Base-by-base conservation (phyloP, 1,140 invertebrate genomes). In the Danaus plexippus region DNA sequence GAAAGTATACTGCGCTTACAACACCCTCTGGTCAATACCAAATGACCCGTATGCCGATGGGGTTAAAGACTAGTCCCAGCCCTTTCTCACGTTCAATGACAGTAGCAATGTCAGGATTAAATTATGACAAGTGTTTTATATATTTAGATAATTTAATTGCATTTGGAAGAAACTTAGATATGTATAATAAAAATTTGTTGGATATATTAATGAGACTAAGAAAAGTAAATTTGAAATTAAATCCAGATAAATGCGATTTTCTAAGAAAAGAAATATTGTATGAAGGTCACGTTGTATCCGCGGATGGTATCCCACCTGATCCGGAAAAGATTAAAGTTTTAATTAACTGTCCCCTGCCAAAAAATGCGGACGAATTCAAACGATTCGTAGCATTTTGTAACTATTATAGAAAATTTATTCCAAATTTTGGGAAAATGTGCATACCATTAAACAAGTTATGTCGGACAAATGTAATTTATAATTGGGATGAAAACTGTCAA, bases 1-100 rank as follows among this genome's bases (percentile, higher is more conserved):
- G 64, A 54, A 32, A 59, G 40, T 66, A 54, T 45, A 66, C 60
- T 11, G 64, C 64, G 11, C 62, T 63, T 43, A 64, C 58, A 10
- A 59, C 54, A 9, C 18, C n/a, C 11, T 41, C 12, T 3, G 40
- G 47, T 9, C 64, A 66, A 9, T 66, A 59, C 43, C 64, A 66
- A 54, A 62, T 66, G 63, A 56, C 11, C 1, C 40, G 64, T 9
- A 10, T 62, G 9, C 63, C 63, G 11, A 64, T 61, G 59, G 52
- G 58, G 1, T 15, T 61, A 32, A 64, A 64, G 32, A 53, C 42
- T 11, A 66, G 64, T 45, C 59, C 59, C 0, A 59, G 40, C 45
- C 9, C 48, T 47, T 66, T 59, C 22, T 45, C 40, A 46, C 43
- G 64, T 18, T n/a, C 56, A 10, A 58, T 63, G 56, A 63, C 60